Evolutionary conservation across 1,140 invertebrate species (phyloP), one percentile per base, ranked within the genome.

Genomic region (Harpegnathos saltator): DNA sequence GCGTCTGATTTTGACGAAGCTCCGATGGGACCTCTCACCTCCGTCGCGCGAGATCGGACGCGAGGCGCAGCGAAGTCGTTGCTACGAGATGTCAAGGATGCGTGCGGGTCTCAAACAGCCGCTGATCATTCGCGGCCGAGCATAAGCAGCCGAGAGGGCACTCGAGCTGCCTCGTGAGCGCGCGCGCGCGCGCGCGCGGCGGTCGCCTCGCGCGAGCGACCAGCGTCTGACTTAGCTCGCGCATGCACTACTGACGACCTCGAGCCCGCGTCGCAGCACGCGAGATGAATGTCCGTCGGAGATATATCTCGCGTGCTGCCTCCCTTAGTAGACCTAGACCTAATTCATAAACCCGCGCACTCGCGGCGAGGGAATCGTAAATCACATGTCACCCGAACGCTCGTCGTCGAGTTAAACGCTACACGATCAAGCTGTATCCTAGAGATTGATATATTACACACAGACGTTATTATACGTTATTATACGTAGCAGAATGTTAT

Each of bases 161-260:
- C 12, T 4, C 3, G 4, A 54, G n/a, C 14, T 66, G 11, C 58
- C 26, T 69, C 33, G 54, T 22, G 5, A 77, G 69, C n/a, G 58
- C 33, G 58, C 33, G 52, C 62, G 63, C n/a, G 26, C 22, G 33
- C 44, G 19, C 71, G n/a, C 38, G 17, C 58, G 38, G 19, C 54
- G 33, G 33, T 38, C 52, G 33, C 38, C 19, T 75, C 38, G 59
- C 38, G 59, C 63, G n/a, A n/a, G n/a, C n/a, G 62, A 69, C 22
- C 38, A 29, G 17, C 50, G 75, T 71, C 75, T 69, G 75, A 80
- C 75, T 71, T 48, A 14, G 75, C 75, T 71, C 65, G 22, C 33
- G 52, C 65, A 80, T 80, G 65, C 38, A 80, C 75, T 80, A 80
- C 75, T 80, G 75, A 80, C 48, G 38, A 44, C 38, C 59, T 38